phyloP scores from a whole-genome alignment of 2,888 invertebrate genomes.

The Caenorhabditis uteleia region DNA sequence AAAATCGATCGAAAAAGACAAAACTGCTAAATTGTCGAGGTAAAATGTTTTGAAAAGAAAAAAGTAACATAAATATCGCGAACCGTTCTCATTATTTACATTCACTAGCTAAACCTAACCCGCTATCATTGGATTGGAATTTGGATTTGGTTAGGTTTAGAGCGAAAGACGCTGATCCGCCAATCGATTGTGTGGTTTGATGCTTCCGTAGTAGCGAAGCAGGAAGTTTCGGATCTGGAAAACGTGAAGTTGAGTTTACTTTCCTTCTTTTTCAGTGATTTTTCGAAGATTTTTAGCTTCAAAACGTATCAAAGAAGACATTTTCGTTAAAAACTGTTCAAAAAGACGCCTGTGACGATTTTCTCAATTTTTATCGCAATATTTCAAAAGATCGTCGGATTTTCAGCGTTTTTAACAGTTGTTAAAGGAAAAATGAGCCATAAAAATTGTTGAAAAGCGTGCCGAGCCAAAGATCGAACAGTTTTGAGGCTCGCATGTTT shows the following conservation, averaged over 20 bases:
- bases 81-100: constrained; percentile 30
- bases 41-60: too few relatives aligned
- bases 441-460: too few relatives aligned
- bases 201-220: constrained; percentile 66
- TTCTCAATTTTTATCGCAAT: neutral
- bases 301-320: neutral
- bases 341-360: too few relatives aligned
- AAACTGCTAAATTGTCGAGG: too few relatives aligned
- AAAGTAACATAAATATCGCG: constrained; percentile 27
- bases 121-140: too few relatives aligned
- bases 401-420: too few relatives aligned
- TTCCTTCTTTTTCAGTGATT: neutral
- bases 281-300: neutral
- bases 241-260: too few relatives aligned
- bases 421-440: too few relatives aligned
- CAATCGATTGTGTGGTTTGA: constrained; percentile 64
- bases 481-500: too few relatives aligned
- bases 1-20: too few relatives aligned
- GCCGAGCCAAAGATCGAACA: too few relatives aligned
- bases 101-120: constrained; percentile 7
- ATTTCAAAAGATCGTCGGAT: too few relatives aligned
- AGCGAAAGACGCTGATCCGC: constrained; percentile 49
- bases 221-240: constrained; percentile 67
- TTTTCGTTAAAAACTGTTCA: neutral
- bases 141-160: constrained; percentile 25